Base-by-base conservation (phyloP, 2,888 invertebrate genomes). In the Lymantria monacha region DNA sequence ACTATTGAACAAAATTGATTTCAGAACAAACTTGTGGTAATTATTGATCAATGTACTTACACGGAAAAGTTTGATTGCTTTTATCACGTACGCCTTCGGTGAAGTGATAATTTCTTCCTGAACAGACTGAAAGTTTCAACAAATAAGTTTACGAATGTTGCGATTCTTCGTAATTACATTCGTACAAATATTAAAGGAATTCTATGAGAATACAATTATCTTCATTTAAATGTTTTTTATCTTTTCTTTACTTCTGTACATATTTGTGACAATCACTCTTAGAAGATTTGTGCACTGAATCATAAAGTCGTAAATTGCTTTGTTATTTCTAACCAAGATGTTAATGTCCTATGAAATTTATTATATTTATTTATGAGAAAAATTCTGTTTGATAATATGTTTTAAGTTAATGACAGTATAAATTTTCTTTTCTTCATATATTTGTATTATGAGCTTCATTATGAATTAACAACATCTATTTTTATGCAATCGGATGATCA, bases 11-110 rank as follows among this genome's bases (percentile, higher is more conserved):
- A 22, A 22, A 22, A 22, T 22, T 22, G 2, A 22, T 22, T 22
- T 22, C 22, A 22, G 3, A 22, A 22, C 22, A 22, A 22, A 22
- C 22, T 22, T 22, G 22, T 22, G 22, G 22, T 22, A 22, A 22
- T 22, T 22, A 13, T 33, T 33, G 11, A 47, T 37, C 22, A 5
- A 22, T 33, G 33, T 33, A 33, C 33, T 33, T 10, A 33, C 33
- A 3, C 22, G 22, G 22, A 33, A 33, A 33, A 33, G 9, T 33
- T 33, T 33, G 58, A 55, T 63, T 63, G 52, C 30, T 38, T 30
- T 30, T 12, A 38, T n/a, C 42, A 41, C 14, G 31, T 12, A 14
- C 22, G 36, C 48, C 33, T 9, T 33, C 33, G 33, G 5, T 5
- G 7, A 33, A 33, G 33, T 10, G 33, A 33, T 33, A 33, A 33